A percentile compares a stretch with the other conserved stretches of the same genome.
phyloP scores from a whole-genome alignment of 2,888 invertebrate genomes.

The Ormyrus rosae region DNA sequence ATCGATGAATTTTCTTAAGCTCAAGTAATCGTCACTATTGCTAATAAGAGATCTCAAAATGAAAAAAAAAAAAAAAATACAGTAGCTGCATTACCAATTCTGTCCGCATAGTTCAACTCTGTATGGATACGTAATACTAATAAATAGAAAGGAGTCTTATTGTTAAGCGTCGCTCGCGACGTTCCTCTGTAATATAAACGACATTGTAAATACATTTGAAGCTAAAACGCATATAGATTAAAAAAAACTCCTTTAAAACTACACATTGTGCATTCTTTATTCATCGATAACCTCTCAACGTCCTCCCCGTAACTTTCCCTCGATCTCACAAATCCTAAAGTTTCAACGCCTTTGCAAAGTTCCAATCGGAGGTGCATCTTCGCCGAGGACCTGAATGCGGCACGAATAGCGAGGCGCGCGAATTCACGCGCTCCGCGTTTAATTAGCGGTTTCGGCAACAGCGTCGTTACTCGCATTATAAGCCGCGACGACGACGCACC shows the following conservation, averaged over 20 bases:
- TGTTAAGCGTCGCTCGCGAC: slow-evolving; percentile 64
- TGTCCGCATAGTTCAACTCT: slow-evolving; percentile 46
- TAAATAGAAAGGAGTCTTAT: slow-evolving; percentile 54
- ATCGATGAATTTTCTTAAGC: too few species aligned
- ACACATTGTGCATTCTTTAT: background rate
- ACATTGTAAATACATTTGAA: slow-evolving; percentile 69
- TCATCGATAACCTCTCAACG: background rate
- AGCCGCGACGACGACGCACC: background rate
- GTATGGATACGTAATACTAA: slow-evolving; percentile 36
- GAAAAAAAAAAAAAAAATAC: slow-evolving; percentile 23
- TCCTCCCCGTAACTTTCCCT: background rate
- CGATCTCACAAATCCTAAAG: background rate
- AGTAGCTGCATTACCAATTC: slow-evolving; percentile 26
- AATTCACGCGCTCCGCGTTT: slow-evolving; percentile 37
- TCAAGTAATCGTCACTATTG: background rate
- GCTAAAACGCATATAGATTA: slow-evolving; percentile 43
- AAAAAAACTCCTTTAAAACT: slow-evolving; percentile 9
- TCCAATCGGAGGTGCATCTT: too few species aligned
- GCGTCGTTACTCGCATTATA: slow-evolving; percentile 42
- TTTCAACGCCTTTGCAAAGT: background rate
- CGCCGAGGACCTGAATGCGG: too few species aligned
- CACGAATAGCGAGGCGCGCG: background rate
- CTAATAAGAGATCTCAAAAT: background rate
- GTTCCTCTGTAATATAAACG: slow-evolving; percentile 66
- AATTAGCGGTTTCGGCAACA: slow-evolving; percentile 51